Conservation (phyloP, 2,797 vertebrate genomes). For the Clamator glandarius region DNA sequence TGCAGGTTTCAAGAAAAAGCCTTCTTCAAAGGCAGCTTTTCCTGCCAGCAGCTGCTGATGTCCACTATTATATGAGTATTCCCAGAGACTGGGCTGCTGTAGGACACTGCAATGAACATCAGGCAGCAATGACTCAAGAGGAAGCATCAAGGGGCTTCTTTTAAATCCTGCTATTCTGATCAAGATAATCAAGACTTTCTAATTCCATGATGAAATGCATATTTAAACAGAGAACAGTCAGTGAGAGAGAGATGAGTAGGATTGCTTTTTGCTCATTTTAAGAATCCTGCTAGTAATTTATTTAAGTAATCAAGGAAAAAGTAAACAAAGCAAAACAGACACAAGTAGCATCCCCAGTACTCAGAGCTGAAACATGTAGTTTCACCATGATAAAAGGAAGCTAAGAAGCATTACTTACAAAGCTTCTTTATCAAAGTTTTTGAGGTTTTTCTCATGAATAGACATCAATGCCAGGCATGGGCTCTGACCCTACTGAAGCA, state of each 20-base stretch:
- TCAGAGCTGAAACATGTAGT: neutral
- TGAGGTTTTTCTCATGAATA: neutral
- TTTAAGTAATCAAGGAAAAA: neutral
- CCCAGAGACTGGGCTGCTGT: neutral
- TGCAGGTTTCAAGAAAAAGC: neutral
- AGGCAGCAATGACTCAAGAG: fast-evolving
- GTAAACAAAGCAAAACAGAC: neutral
- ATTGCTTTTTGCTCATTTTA: neutral
- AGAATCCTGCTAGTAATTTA: neutral
- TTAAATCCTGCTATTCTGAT: neutral
- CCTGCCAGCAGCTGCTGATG: neutral
- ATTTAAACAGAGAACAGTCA: neutral
- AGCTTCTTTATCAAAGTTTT: neutral
- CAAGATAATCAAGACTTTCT: neutral
- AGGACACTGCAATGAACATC: neutral
- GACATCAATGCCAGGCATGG: neutral
- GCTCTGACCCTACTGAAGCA: neutral
- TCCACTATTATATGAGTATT: fast-evolving
- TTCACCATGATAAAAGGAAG: neutral
- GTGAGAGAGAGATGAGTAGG: neutral
- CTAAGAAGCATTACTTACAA: neutral
- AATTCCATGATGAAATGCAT: neutral
- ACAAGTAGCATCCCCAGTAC: neutral
- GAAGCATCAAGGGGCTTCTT: neutral
- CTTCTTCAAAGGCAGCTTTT: neutral